Evolutionary conservation across 2,113 vertebrate species (phyloP), one percentile per base, ranked within the genome.

Genomic region (Polypterus senegalus): DNA sequence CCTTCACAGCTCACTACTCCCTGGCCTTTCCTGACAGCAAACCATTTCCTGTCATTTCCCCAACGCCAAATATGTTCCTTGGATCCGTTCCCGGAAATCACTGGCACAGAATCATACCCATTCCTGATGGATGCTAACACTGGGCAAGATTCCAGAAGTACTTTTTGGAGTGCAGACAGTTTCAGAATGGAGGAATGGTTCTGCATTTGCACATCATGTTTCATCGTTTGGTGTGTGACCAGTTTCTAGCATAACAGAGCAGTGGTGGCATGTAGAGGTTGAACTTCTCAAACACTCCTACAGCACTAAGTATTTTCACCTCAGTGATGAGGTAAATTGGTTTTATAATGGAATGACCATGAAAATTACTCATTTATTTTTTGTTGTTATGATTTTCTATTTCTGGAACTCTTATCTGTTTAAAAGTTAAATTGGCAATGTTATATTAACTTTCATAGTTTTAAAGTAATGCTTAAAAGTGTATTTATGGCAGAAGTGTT

Each of bases 21-120:
- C 67, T 74, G 71, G 64, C 69, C 74, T 67, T 78, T 66, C 74
- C 75, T 74, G 79, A 79, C 81, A 83, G 81, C 76, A 80, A 81
- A 69, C 74, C 68, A 73, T 86, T 89, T 91, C 85, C 85, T 77
- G 78, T 86, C 79, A 81, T 84, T 88, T 89, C 79, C 75, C 83
- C 69, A 78, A 82, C 78, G 77, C 80, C 82, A 84, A 88, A 87
- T 81, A 83, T 80, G 74, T 76, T 84, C 83, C 85, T 88, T 82
- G 82, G 85, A 86, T 69, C 63, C 9, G 9, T 80, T 89, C 87
- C 89, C 78, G 73, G 83, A 87, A 78, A 68, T 62, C 70, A 70
- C 74, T 87, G 81, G 78, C 81, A 78, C 69, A 64, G 74, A 73
- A 78, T 69, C 71, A 62, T 83, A 72, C 71, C 75, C 69, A 66